phyloP scores from a whole-genome alignment of 2,888 invertebrate genomes.

The Agyllia agylla region DNA sequence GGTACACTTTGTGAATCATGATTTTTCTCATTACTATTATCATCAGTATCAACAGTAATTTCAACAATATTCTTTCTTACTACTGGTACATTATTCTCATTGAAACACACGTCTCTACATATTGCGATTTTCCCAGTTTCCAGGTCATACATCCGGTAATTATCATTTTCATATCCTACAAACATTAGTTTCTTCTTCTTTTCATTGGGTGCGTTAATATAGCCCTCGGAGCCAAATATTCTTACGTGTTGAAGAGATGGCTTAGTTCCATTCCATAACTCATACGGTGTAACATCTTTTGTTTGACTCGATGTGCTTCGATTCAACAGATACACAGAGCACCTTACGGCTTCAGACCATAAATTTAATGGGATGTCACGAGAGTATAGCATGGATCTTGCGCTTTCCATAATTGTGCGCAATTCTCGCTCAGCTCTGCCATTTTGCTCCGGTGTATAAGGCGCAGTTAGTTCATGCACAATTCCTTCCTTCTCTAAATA shows the following conservation, averaged over 20 bases:
- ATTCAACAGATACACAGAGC: background rate
- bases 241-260: background rate
- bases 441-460: background rate
- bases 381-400: background rate
- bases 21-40: background rate
- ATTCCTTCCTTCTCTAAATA: background rate
- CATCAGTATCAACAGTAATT: background rate
- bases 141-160: background rate
- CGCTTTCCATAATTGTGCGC: background rate
- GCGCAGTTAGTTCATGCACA: background rate
- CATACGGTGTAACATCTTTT: background rate
- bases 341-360: background rate
- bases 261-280: background rate
- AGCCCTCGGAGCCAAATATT: background rate
- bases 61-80: background rate
- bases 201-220: background rate
- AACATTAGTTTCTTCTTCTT: background rate
- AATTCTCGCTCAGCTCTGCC: background rate
- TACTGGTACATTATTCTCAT: background rate
- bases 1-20: background rate
- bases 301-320: background rate
- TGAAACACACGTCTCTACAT: background rate
- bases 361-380: background rate
- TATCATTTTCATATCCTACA: background rate
- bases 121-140: background rate